phyloP scores from a whole-genome alignment of 2,113 vertebrate species.

The Pluvialis apricaria region DNA sequence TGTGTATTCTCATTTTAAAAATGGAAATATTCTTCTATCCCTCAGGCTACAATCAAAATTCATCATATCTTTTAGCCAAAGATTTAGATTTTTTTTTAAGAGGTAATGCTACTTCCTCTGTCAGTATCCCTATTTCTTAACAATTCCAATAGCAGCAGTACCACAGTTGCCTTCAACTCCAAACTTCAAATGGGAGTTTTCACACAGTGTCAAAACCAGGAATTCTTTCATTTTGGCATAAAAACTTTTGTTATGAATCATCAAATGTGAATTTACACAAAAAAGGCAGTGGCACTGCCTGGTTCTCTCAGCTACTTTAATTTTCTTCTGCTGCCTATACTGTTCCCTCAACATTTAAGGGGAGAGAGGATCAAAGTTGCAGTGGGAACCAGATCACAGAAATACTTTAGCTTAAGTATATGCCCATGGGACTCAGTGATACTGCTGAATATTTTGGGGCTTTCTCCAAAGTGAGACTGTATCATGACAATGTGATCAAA shows the following conservation, averaged over 20 bases:
- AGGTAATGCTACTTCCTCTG: background rate
- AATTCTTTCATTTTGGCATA: background rate
- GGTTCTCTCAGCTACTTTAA: background rate
- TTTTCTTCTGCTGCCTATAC: background rate
- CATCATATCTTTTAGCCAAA: background rate
- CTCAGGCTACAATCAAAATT: background rate
- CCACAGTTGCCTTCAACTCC: background rate
- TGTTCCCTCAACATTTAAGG: background rate
- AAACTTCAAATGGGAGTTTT: background rate
- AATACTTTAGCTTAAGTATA: background rate
- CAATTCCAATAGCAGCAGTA: background rate
- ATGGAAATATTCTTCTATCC: background rate
- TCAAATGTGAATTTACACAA: background rate
- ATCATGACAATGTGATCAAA: background rate
- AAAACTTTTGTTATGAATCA: background rate
- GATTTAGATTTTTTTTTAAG: background rate
- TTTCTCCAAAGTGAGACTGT: background rate
- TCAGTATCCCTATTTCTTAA: background rate
- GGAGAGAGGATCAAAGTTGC: background rate
- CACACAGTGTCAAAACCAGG: background rate
- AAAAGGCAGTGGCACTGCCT: background rate
- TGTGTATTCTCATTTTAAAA: background rate
- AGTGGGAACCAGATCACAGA: background rate
- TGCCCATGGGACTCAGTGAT: background rate
- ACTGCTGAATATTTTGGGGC: background rate